These are phyloP conservation scores for Noctua pronuba DNA, from an alignment of 2,888 invertebrate species.

Conservation along the genomic window DNA sequence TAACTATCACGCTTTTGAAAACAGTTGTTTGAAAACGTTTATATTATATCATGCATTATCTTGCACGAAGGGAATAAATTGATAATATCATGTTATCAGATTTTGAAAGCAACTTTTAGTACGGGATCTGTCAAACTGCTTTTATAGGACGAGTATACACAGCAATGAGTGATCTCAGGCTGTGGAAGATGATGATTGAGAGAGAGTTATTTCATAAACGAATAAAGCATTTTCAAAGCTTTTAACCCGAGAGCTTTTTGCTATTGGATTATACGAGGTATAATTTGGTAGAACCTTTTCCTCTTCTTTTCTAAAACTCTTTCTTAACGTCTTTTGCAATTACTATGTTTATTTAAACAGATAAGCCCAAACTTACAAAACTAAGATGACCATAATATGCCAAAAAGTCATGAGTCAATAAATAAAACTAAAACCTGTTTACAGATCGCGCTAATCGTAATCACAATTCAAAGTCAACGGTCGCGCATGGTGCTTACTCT, in stretches of 20 bases:
- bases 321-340: too few species aligned
- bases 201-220: neutral
- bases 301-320: too few species aligned
- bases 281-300: too few species aligned
- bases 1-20: constrained; percentile 54
- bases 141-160: neutral
- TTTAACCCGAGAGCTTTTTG: neutral
- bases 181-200: neutral
- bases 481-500: constrained; percentile 36
- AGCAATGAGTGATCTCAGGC: neutral
- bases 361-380: too few species aligned
- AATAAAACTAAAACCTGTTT: constrained; percentile 30
- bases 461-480: constrained; percentile 49
- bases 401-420: neutral
- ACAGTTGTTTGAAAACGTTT: constrained; percentile 44
- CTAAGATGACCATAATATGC: neutral
- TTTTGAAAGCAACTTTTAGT: constrained; percentile 14
- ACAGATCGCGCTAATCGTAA: constrained; percentile 27
- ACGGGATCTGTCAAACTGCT: neutral
- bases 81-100: constrained; percentile 51
- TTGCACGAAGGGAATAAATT: constrained; percentile 57
- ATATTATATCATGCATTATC: constrained; percentile 51
- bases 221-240: neutral
- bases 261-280: neutral
- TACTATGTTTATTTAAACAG: too few species aligned